phyloP scores from a whole-genome alignment of 2,888 invertebrate species.

The Lasioglossum pauxillum region DNA sequence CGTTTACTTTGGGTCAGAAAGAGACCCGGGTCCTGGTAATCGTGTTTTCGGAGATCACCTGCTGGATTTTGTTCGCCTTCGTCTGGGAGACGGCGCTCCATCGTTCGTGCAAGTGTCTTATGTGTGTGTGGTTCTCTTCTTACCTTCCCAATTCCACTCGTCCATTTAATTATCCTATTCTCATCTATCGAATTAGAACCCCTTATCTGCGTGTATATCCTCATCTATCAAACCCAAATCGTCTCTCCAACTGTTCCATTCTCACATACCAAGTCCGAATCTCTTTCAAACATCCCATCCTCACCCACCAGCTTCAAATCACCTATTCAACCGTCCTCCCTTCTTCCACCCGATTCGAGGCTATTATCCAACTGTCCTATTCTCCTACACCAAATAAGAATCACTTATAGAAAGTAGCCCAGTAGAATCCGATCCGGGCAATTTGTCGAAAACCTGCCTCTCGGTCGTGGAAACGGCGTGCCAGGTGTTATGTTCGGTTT shows the following conservation, averaged over 20 bases:
- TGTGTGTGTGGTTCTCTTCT: background rate
- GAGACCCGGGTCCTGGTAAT: background rate
- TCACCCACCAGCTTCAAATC: background rate
- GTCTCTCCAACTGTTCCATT: background rate
- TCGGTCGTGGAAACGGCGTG: background rate
- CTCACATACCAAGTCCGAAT: background rate
- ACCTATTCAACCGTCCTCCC: background rate
- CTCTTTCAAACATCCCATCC: background rate
- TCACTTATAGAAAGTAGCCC: background rate
- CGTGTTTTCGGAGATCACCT: background rate
- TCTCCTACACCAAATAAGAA: background rate
- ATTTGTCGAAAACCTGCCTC: constrained; percentile 35
- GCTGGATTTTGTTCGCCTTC: background rate
- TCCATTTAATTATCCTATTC: background rate
- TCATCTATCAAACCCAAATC: background rate
- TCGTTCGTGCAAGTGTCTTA: background rate
- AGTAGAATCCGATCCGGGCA: background rate
- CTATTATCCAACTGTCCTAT: background rate
- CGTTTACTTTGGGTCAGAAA: constrained; percentile 44
- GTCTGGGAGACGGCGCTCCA: background rate
- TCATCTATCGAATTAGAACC: background rate
- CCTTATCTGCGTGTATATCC: background rate
- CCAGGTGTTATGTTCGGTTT: constrained; percentile 39
- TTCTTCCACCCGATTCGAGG: background rate
- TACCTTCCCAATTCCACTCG: background rate